Conservation (phyloP, 2,888 invertebrate species). For the Danaus chrysippus region DNA sequence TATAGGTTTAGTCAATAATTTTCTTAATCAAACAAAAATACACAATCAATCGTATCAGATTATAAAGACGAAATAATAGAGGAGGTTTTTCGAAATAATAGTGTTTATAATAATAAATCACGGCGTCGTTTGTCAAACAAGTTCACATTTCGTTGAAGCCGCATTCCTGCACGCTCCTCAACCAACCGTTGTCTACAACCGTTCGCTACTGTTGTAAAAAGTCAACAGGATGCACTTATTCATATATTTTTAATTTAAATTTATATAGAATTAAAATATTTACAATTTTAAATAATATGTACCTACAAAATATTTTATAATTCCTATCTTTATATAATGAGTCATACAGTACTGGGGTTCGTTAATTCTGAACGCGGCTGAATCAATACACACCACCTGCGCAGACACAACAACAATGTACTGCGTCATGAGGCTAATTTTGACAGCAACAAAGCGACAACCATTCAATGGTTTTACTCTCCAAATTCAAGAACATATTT, state of each 20-base stretch:
- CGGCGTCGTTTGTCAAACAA: too few species aligned
- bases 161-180: constrained; percentile 46
- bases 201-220: too few species aligned
- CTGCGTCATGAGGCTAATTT: constrained; percentile 69
- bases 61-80: too few species aligned
- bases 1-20: too few species aligned
- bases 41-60: too few species aligned
- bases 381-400: constrained; percentile 53
- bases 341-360: constrained; percentile 40
- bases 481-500: constrained; percentile 46
- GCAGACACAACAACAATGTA: constrained; percentile 30
- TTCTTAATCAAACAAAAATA: too few species aligned
- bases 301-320: constrained; percentile 7
- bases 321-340: constrained; percentile 38
- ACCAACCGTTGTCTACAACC: constrained; percentile 43
- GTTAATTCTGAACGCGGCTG: constrained; percentile 48
- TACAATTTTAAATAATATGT: not conserved
- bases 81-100: too few species aligned
- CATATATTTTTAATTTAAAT: not conserved
- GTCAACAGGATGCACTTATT: not conserved
- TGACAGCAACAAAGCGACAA: constrained; percentile 43
- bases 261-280: not conserved
- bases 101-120: too few species aligned
- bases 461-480: constrained; percentile 47
- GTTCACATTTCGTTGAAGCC: too few species aligned